Percentiles rank a stretch among this genome's conserved stretches.
Evolutionary conservation across 2,113 vertebrate species (phyloP).

Genomic region (Leucosticte australis): DNA sequence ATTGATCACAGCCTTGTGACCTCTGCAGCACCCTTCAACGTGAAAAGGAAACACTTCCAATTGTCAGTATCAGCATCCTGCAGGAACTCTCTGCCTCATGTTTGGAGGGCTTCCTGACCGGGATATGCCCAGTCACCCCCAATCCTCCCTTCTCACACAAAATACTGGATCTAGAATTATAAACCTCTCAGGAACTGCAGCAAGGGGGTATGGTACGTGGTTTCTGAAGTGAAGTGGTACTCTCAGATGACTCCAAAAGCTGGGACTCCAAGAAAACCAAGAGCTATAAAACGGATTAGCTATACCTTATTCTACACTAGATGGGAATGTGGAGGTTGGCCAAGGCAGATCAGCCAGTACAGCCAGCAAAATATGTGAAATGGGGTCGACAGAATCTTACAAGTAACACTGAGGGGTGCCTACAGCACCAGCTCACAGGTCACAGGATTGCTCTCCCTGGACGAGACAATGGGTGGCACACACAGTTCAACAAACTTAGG

Average conservation of each 20-base stretch:
- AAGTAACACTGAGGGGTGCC: neutral
- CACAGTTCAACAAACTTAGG: neutral
- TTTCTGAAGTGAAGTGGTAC: neutral
- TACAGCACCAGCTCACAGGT: neutral
- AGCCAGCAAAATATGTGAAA: neutral
- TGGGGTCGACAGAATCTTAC: neutral
- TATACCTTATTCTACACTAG: neutral
- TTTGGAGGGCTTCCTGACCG: neutral
- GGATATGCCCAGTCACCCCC: neutral
- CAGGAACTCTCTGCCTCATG: neutral
- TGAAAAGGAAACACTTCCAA: neutral
- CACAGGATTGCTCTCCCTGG: rapidly evolving
- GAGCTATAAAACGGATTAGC: neutral
- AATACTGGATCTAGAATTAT: neutral
- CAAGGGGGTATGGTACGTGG: neutral
- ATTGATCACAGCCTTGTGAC: neutral
- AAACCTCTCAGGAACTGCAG: neutral
- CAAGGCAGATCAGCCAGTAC: neutral
- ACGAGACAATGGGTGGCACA: neutral
- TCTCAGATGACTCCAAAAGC: neutral
- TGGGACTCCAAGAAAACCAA: neutral
- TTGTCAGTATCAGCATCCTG: rapidly evolving
- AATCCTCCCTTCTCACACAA: neutral
- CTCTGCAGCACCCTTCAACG: neutral
- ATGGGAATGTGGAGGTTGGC: neutral